These are phyloP conservation scores for Euzophera pinguis DNA, from an alignment of 2,888 invertebrate species.

Conservation along the genomic window DNA sequence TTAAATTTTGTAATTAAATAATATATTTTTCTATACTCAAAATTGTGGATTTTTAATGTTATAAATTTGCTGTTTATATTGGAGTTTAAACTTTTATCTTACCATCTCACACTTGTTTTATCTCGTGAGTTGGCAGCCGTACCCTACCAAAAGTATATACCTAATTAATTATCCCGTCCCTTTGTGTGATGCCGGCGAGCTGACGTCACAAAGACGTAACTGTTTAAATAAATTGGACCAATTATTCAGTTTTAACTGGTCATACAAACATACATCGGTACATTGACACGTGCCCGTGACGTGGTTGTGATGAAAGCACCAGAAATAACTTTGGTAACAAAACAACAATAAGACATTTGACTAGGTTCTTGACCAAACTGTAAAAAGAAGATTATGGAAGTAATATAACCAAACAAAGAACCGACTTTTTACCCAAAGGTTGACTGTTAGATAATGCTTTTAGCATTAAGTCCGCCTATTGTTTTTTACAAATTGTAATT, in stretches of 20 bases:
- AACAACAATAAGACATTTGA: background rate
- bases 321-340: conserved; percentile 50
- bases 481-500: too few relatives aligned
- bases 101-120: background rate
- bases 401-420: background rate
- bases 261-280: conserved; percentile 36
- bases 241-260: conserved; percentile 34
- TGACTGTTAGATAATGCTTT: too few relatives aligned
- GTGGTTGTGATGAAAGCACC: conserved; percentile 57
- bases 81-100: too few relatives aligned
- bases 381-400: background rate
- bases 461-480: too few relatives aligned
- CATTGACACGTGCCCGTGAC: conserved; percentile 63
- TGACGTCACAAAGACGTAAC: conserved; percentile 1
- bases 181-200: background rate
- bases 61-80: too few relatives aligned
- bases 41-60: too few relatives aligned
- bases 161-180: background rate
- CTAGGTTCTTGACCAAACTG: background rate
- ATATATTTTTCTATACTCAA: too few relatives aligned
- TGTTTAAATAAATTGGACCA: conserved; percentile 20
- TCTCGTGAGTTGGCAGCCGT: background rate
- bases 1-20: too few relatives aligned
- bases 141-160: background rate
- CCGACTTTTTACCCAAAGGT: too few relatives aligned